Base-by-base conservation (phyloP, 37 sponge, comb jelly and placozoan species). In the Geodia barretti region DNA sequence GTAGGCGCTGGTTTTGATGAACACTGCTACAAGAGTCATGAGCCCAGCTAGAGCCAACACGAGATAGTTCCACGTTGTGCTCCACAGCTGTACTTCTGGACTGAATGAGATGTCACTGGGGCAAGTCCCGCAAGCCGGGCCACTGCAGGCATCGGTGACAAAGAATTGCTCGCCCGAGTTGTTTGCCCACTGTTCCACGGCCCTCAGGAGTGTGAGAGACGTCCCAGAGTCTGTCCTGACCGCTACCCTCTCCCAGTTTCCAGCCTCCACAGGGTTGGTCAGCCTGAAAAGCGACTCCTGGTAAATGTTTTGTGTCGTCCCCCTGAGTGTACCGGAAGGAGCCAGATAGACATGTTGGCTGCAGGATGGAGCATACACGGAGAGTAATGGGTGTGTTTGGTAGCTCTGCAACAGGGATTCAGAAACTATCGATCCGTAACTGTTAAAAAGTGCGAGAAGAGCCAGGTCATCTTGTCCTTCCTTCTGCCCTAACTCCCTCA, bases 321-420 rank as follows among this genome's bases (percentile, higher is more conserved):
- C 35, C 1, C 70, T 63, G 34, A 90, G 60, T 19, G 73, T 29
- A 0, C 78, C 78, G 0, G 83, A 77, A 39, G 93, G 74, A n/a
- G 90, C 87, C 0, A 93, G 64, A 26, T 76, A 93, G 36, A 83
- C 76, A 67, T 93, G 93, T 62, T 93, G 93, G 1, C 70, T 80
- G 69, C 93, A 93, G 29, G 93, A 88, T 8, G 93, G 90, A 24
- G 92, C 61, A 25, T 76, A 86, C 54, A 87, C 66, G 59, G 87
- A 78, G 31, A 85, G 31, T 23, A 69, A 68, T 39, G 68, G 40
- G 41, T 80, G n/a, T 21, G 69, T 4, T 35, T 9, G 59, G 62
- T 64, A 85, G 63, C 81, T 73, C 39, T 85, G 70, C n/a, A 61
- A 41, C 14, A 78, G 14, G 40, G 65, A 80, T 3, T 58, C 39